Conservation (phyloP, 2,797 vertebrate species). For the Thunnus albacares region DNA sequence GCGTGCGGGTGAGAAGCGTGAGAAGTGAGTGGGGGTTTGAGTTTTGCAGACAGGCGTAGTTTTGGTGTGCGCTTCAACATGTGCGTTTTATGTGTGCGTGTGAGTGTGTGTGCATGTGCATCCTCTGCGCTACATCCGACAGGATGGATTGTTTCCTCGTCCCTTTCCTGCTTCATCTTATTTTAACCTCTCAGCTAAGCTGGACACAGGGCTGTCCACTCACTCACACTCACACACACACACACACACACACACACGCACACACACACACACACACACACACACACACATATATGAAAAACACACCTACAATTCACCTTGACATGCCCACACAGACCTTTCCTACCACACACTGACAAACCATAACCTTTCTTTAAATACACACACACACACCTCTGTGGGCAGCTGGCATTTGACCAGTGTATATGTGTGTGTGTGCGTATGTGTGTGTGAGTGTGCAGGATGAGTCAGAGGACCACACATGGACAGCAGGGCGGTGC, state of each 20-base stretch:
- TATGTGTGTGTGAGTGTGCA: constrained; percentile 12
- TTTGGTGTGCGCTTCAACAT: not conserved
- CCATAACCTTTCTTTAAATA: constrained; percentile 54
- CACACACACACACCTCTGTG: constrained; percentile 30
- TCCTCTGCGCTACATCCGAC: constrained; percentile 65
- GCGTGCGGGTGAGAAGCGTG: not conserved
- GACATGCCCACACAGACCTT: constrained; percentile 50
- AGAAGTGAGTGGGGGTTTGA: constrained; percentile 16
- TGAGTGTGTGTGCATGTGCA: constrained; percentile 1
- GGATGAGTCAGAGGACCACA: constrained; percentile 79
- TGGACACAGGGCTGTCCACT: constrained; percentile 60
- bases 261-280: not conserved
- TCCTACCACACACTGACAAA: constrained; percentile 51
- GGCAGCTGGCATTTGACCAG: constrained; percentile 45
- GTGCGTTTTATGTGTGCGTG: constrained; percentile 8
- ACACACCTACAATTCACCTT: constrained; percentile 46
- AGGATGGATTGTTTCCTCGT: constrained; percentile 81
- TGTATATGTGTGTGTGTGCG: constrained; percentile 13
- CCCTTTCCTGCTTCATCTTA: constrained; percentile 80
- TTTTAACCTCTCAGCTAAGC: constrained; percentile 76
- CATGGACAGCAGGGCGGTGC: constrained; percentile 68
- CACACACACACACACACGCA: constrained; percentile 15
- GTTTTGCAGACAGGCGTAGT: not conserved
- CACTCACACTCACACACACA: constrained; percentile 25
- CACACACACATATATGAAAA: not conserved